Evolutionary conservation across 2,888 invertebrate genomes (phyloP).

Genomic region (Graphium colonna): DNA sequence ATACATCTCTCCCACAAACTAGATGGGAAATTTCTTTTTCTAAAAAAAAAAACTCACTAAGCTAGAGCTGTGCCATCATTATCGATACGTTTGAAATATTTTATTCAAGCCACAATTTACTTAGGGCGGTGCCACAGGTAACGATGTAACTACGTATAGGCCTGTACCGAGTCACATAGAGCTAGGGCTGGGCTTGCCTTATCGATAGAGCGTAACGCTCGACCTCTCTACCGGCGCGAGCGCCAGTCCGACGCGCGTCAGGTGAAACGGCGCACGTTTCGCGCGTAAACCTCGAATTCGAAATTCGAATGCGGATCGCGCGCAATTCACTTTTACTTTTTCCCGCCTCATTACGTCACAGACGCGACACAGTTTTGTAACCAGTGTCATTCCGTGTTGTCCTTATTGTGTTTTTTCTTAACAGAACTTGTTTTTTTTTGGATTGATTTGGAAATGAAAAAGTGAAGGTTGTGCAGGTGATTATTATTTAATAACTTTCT

Average conservation of each 20-base stretch:
- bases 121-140: background rate
- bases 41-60: background rate
- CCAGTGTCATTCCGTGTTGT: constrained; percentile 16
- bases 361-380: constrained; percentile 24
- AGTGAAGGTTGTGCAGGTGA: constrained; percentile 15
- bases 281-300: constrained; percentile 28
- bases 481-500: background rate
- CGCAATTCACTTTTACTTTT: constrained; percentile 41
- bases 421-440: background rate
- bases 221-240: constrained; percentile 39
- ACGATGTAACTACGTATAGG: no score
- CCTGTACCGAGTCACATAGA: background rate
- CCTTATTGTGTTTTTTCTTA: constrained; percentile 7
- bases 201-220: constrained; percentile 22
- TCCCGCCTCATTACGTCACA: constrained; percentile 30
- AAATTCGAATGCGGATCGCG: constrained; percentile 34
- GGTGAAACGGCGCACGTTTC: constrained; percentile 54
- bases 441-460: constrained; percentile 17
- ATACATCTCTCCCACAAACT: no score
- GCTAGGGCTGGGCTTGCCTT: constrained; percentile 15
- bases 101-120: background rate
- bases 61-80: background rate
- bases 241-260: constrained; percentile 56
- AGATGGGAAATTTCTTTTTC: no score
- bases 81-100: constrained; percentile 1